Evolutionary conservation across 2,797 vertebrate species (phyloP).

Genomic region (Sebastes hubbsi): DNA sequence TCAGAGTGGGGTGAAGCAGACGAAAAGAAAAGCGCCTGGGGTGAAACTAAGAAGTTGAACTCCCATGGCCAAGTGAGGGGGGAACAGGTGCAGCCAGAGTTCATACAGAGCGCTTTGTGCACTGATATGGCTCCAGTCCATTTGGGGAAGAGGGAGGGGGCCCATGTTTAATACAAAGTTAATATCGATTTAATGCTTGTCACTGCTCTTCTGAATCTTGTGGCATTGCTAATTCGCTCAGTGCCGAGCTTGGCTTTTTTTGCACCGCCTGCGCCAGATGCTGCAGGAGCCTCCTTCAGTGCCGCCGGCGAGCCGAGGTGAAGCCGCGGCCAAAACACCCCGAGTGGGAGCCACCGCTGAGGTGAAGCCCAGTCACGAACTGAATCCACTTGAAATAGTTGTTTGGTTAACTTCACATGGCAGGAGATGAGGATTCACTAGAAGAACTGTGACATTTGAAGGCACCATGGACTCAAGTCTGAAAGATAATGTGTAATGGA

Average conservation of each 20-base stretch:
- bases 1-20: conserved; percentile 49
- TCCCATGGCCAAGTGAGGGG: conserved; percentile 67
- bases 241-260: conserved; percentile 55
- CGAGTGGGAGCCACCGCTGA: conserved; percentile 59
- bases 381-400: conserved; percentile 64
- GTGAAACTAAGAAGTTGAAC: conserved; percentile 75
- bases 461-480: background rate
- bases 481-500: background rate
- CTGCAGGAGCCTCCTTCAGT: conserved; percentile 48
- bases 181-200: conserved; percentile 91
- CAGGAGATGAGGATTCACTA: conserved; percentile 40
- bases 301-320: conserved; percentile 64
- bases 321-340: conserved; percentile 73
- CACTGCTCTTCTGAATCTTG: conserved; percentile 78
- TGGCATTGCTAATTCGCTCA: conserved; percentile 80
- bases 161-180: conserved; percentile 88
- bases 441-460: conserved; percentile 16
- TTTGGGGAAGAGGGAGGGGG: conserved; percentile 71
- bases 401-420: conserved; percentile 69
- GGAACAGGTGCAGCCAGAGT: conserved; percentile 85
- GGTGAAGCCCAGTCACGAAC: conserved; percentile 47
- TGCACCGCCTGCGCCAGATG: conserved; percentile 70
- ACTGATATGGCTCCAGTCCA: conserved; percentile 72
- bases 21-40: conserved; percentile 53
- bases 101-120: conserved; percentile 82